Percentiles rank a stretch among this genome's conserved stretches.
phyloP scores from a whole-genome alignment of 2,797 vertebrate genomes.

The Lagodon rhomboides region DNA sequence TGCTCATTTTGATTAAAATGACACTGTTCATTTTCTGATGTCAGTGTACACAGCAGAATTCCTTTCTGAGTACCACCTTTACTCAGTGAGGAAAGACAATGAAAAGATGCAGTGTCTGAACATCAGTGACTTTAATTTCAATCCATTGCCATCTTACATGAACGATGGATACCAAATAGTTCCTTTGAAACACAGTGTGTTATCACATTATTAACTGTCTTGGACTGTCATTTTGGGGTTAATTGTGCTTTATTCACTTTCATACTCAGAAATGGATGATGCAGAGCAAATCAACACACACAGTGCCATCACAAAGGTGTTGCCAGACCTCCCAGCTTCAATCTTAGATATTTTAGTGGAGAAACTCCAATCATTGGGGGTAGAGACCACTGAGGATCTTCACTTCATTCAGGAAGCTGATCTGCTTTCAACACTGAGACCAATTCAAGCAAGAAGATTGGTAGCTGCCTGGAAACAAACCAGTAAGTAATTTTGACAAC shows the following conservation, averaged over 20 bases:
- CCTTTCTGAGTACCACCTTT: constrained; percentile 14
- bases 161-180: constrained; percentile 19
- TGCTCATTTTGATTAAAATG: neutral
- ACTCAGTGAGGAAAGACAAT: constrained; percentile 9
- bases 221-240: neutral
- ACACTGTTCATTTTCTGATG: constrained; percentile 26
- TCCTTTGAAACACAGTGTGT: neutral
- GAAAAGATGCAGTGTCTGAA: constrained; percentile 30
- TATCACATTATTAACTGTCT: neutral
- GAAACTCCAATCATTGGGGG: constrained; percentile 12
- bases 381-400: constrained; percentile 18
- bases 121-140: constrained; percentile 29
- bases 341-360: constrained; percentile 15
- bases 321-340: constrained; percentile 2
- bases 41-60: constrained; percentile 5
- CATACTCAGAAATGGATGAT: constrained; percentile 6
- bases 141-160: constrained; percentile 17
- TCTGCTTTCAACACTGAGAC: neutral
- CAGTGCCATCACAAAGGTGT: neutral
- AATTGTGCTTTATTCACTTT: neutral
- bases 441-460: constrained; percentile 12
- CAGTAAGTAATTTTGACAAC: constrained; percentile 4
- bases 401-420: constrained; percentile 4
- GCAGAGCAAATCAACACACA: neutral
- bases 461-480: constrained; percentile 21